Evolutionary conservation across 2,797 vertebrate species (phyloP).

Genomic region (Pithecia hirsuta): DNA sequence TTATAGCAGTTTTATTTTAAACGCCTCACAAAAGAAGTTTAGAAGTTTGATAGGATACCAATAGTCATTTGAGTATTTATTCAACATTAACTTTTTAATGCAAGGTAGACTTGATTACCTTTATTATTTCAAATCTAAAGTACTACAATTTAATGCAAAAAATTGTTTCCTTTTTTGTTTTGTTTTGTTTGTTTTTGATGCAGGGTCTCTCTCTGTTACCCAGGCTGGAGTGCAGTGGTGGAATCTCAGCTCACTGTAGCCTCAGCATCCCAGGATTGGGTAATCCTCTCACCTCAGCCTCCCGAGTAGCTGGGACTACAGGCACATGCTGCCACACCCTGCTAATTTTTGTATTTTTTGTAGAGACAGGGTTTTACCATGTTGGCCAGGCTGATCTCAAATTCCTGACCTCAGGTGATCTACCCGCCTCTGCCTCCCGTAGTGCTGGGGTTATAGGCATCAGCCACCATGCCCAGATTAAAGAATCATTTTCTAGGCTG

Average conservation of each 20-base stretch:
- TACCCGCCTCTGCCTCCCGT: rapidly evolving
- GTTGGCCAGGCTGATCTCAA: not conserved
- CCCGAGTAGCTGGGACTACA: not conserved
- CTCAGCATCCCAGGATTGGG: not conserved
- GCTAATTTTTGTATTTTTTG: not conserved
- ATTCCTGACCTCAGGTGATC: not conserved
- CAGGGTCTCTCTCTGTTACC: not conserved
- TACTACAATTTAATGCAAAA: not conserved
- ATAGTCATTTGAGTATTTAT: not conserved
- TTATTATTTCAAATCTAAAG: not conserved
- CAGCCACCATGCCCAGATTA: not conserved
- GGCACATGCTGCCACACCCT: too few species aligned
- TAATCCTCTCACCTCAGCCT: not conserved
- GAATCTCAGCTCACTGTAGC: not conserved
- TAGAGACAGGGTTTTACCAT: not conserved
- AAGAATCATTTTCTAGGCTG: not conserved
- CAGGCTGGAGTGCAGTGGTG: not conserved
- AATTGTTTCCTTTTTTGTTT: not conserved
- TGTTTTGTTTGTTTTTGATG: not conserved
- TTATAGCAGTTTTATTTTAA: not conserved
- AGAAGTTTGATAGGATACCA: not conserved
- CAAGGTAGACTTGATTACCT: not conserved
- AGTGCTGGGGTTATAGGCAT: not conserved
- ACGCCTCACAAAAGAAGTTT: not conserved
- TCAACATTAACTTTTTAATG: not conserved